Evolutionary conservation across 2,888 invertebrate genomes (phyloP), one percentile per base, ranked within the genome.

Genomic region (Cyrtodaria siliqua): DNA sequence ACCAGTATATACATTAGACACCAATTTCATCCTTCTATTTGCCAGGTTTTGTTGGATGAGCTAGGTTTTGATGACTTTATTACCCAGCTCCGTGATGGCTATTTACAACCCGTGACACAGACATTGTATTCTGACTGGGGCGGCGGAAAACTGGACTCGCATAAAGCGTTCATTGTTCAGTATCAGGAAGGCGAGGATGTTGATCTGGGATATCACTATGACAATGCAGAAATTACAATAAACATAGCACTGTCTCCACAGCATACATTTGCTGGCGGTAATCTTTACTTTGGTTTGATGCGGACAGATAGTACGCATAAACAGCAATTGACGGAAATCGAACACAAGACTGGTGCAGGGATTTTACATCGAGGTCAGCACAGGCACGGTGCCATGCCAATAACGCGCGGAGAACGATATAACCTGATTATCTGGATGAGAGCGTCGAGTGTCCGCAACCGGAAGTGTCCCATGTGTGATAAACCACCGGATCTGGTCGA

Each of bases 341-440:
- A 81, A 8, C 93, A 93, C 72, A 68, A 82, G 56, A 75, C 84
- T 2, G 86, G 86, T 1, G 70, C 80, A 33, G 93, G 92, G 9
- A 61, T 94, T 2, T 72, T 94, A 14, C 94, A 94, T 76, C 87
- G 93, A 66, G 93, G 93, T 16, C 92, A 90, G 71, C 93, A 93
- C 60, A 84, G 89, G 63, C 94, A 94, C 74, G 93, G 93, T 2
- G 93, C 93, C 2, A 71, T 90, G 56, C 91, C 92, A 1, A 90
- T 94, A 20, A 72, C 75, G 9, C 53, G 77, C 33, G 94, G 94
- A 0, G 89, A 90, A 53, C 85, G 93, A 52, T 89, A 90, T 66
- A 94, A 94, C 79, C 75, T 94, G 26, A 92, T 94, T 38, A 84
- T 94, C 2, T 94, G 94, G 94, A 91, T 94, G 93, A 87, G 94